A percentile compares a stretch with the other conserved stretches of the same genome.
These are phyloP conservation scores for Epinephelus lanceolatus DNA, from an alignment of 2,113 vertebrate species.

Conservation along the genomic window DNA sequence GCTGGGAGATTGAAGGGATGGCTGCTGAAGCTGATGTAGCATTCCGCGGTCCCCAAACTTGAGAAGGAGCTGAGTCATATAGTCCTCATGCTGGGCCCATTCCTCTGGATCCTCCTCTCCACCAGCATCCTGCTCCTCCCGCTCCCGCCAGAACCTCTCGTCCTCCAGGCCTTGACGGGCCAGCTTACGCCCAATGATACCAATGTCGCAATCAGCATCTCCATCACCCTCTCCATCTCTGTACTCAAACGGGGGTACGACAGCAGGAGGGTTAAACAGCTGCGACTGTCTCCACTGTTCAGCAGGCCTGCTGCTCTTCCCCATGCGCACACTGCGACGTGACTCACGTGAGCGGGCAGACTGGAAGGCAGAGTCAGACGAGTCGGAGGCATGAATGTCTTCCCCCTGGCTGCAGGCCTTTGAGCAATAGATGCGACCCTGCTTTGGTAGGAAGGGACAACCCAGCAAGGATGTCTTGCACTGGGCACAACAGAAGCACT, in stretches of 20 bases:
- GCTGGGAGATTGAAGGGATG: slow-evolving; percentile 67
- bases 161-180: slow-evolving; percentile 88
- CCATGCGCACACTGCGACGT: slow-evolving; percentile 91
- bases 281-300: slow-evolving; percentile 93
- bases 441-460: slow-evolving; percentile 96
- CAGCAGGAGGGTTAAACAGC: slow-evolving; percentile 75
- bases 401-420: slow-evolving; percentile 95
- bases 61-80: slow-evolving; percentile 96
- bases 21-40: slow-evolving; percentile 86
- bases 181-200: slow-evolving; percentile 91
- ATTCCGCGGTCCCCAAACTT: slow-evolving; percentile 95
- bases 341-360: slow-evolving; percentile 93
- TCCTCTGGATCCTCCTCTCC: slow-evolving; percentile 92
- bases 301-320: slow-evolving; percentile 91
- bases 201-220: slow-evolving; percentile 79
- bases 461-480: slow-evolving; percentile 94
- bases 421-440: slow-evolving; percentile 95
- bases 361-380: slow-evolving; percentile 95
- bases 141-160: slow-evolving; percentile 92
- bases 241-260: slow-evolving; percentile 73
- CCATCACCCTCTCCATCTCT: slow-evolving; percentile 40
- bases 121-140: slow-evolving; percentile 88
- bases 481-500: slow-evolving; percentile 95
- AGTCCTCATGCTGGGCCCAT: slow-evolving; percentile 98
- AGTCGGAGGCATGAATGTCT: slow-evolving; percentile 92